Evolutionary conservation across 2,113 vertebrate genomes (phyloP), one percentile per base, ranked within the genome.

Genomic region (Synodontis membranacea): DNA sequence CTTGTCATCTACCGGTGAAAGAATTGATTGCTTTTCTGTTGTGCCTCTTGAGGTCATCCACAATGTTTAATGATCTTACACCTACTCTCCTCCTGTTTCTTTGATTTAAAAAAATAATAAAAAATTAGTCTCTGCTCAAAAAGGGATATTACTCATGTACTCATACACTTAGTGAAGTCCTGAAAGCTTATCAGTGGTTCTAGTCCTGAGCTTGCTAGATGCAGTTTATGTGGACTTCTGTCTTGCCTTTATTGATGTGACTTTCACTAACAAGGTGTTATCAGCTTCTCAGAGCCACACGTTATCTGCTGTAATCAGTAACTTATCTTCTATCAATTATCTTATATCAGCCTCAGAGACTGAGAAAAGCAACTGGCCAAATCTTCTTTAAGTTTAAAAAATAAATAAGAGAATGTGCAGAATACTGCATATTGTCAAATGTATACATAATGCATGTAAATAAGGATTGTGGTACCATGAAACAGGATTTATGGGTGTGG

Each of bases 221-320:
- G 17, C 28, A 56, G 66, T 31, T 81, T 72, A 64, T 68, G 54
- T 64, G n/a, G 52, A 28, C 76, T 82, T 81, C 87, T 42, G n/a
- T n/a, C 31, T 62, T 83, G 56, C 75, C 62, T 62, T 84, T 76
- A 62, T 88, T 84, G 82, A 64, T 5, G 11, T 23, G 31, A 52
- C 75, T 80, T 84, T 84, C n/a, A 44, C 66, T 83, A 42, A 48
- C 68, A 78, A 15, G 80, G 46, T 70, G 74, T 52, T 72, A 80
- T 72, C 84, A 52, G 74, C 44, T n/a, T 19, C 62, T 68, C 79
- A 82, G 11, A 82, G 58, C 44, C 23, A 50, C 58, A 44, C 42
- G 10, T 81, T 83, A 23, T 64, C 44, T 74, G 34, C 56, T 78
- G 81, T 88, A 88, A 88, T 90, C 87, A 62, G 60, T 54, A 82